These are phyloP conservation scores for Ryuthela nishihirai DNA, from an alignment of 2,888 invertebrate species.

Conservation along the genomic window DNA sequence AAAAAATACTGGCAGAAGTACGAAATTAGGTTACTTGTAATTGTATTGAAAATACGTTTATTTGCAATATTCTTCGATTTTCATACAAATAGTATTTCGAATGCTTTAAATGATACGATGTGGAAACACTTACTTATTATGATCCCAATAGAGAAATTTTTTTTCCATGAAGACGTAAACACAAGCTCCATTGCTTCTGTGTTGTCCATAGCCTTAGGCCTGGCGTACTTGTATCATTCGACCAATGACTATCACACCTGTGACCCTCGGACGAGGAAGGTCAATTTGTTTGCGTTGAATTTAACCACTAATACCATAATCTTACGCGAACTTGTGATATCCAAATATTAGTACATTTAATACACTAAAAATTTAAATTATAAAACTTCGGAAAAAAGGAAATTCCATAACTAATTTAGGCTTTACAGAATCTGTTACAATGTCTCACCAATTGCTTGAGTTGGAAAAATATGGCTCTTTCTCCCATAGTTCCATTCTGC, in stretches of 20 bases:
- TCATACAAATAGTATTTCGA: no score
- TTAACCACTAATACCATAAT: slow-evolving; percentile 15
- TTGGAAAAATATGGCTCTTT: slow-evolving; percentile 38
- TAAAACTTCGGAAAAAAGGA: no score
- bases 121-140: no score
- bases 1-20: no score
- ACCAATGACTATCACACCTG: slow-evolving; percentile 38
- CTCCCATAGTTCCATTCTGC: slow-evolving; percentile 35
- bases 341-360: no score
- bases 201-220: slow-evolving; percentile 39
- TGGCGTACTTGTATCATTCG: slow-evolving; percentile 38
- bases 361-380: no score
- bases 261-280: slow-evolving; percentile 39
- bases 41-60: no score
- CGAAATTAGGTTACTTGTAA: no score
- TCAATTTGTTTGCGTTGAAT: slow-evolving; percentile 34
- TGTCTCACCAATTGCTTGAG: slow-evolving; percentile 27
- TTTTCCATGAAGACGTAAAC: slow-evolving; percentile 34
- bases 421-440: slow-evolving; percentile 33
- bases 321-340: no score
- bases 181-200: slow-evolving; percentile 35
- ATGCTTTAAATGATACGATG: no score
- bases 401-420: slow-evolving; percentile 17
- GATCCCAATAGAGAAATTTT: no score
- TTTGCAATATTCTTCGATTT: no score